These are phyloP conservation scores for Ormyrus nitidulus DNA, from an alignment of 2,888 invertebrate species.

Conservation along the genomic window DNA sequence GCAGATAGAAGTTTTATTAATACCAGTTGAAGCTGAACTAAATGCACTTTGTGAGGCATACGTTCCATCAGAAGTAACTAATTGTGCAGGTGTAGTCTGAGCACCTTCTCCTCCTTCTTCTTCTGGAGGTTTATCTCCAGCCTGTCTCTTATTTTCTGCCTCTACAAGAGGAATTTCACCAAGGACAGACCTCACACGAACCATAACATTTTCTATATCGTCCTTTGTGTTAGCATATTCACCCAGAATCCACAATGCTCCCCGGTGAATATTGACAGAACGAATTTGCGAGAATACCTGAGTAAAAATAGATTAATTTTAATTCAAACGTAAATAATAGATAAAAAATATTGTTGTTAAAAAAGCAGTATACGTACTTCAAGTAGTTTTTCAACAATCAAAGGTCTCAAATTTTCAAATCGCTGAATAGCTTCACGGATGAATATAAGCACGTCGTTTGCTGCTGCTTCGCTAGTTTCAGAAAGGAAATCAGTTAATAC, in stretches of 20 bases:
- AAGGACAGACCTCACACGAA: slow-evolving; percentile 84
- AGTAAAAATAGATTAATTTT: slow-evolving; percentile 66
- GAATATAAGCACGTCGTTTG: slow-evolving; percentile 95
- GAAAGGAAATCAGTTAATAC: slow-evolving; percentile 95
- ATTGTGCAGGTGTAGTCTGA: slow-evolving; percentile 77
- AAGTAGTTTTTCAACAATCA: slow-evolving; percentile 84
- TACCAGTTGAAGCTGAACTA: slow-evolving; percentile 82
- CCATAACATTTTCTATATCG: slow-evolving; percentile 88
- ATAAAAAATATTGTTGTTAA: not conserved
- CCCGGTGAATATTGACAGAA: slow-evolving; percentile 93
- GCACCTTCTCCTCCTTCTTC: slow-evolving; percentile 62
- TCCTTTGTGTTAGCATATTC: slow-evolving; percentile 91
- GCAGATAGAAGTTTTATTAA: slow-evolving; percentile 2
- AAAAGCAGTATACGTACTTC: slow-evolving; percentile 62
- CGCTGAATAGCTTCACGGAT: slow-evolving; percentile 97
- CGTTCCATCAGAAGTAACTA: slow-evolving; percentile 99
- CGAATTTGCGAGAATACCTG: slow-evolving; percentile 92
- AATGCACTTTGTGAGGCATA: slow-evolving; percentile 99
- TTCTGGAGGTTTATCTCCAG: slow-evolving; percentile 83
- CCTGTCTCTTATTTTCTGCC: slow-evolving; percentile 82
- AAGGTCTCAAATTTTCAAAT: slow-evolving; percentile 87
- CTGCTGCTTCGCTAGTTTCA: slow-evolving; percentile 92
- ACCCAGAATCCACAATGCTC: slow-evolving; percentile 97
- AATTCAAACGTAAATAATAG: slow-evolving; percentile 3
- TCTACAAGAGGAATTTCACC: slow-evolving; percentile 79